Base-by-base conservation (phyloP, 2,888 invertebrate genomes). In the Limnephilus auricula region DNA sequence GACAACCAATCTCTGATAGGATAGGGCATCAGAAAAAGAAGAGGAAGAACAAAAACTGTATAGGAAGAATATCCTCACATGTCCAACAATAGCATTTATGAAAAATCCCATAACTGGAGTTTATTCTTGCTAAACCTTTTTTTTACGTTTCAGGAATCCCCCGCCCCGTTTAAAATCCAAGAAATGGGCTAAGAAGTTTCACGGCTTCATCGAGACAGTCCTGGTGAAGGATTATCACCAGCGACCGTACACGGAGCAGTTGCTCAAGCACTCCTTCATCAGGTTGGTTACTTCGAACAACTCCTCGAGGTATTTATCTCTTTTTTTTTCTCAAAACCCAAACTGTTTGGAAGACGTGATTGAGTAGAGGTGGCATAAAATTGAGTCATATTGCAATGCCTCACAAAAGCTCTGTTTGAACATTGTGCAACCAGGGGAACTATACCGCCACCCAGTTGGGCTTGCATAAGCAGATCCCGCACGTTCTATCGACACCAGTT, bases 221-320 rank as follows among this genome's bases (percentile, higher is more conserved):
- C 96, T 99, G 94, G 99, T 99, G 92, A 99, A 99, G 96, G 99
- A 99, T 96, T 99, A 99, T 95, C 99, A 99, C 95, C 99, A 99
- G 96, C 97, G 99, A 94, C 99, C 99, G 93, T 99, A 99, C 95
- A 99, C 99, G 93, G 99, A 99, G 95, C 98, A 99, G 95, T 97
- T 99, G 93, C 96, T 99, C 93, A 99, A 99, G 95, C 99, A 99
- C 96, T 97, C 99, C 92, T 99, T 99, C 95, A 99, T 99, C 94
- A 97, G 96, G 96, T 96, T 32, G 32, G 65, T 65, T 65, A 65
- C 65, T 65, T 65, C n/a, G 65, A 65, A 65, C 65, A 65, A 65
- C 65, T n/a, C 65, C 65, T n/a, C 25, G 65, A 65, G 65, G 65
- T 65, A 65, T 65, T 65, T 65, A 65, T 65, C 65, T 65, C 25